Percentiles rank a stretch among this genome's conserved stretches.
Evolutionary conservation across 2,113 vertebrate species (phyloP).

Genomic region (Naja naja): DNA sequence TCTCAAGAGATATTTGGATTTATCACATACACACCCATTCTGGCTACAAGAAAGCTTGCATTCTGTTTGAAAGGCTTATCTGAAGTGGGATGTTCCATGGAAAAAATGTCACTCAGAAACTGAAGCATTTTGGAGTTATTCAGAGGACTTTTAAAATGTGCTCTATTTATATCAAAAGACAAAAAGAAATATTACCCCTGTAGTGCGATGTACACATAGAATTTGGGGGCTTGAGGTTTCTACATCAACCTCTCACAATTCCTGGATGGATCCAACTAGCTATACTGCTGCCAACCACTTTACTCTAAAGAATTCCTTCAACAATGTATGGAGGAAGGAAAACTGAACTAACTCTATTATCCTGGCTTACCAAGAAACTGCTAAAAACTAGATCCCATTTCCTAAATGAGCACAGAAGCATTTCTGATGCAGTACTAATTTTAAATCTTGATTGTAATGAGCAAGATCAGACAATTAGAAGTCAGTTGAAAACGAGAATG

Average conservation of each 20-base stretch:
- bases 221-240: not conserved
- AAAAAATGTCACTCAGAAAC: not conserved
- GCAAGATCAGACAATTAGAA: not conserved
- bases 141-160: not conserved
- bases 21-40: not conserved
- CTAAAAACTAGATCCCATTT: not conserved
- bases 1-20: not conserved
- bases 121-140: not conserved
- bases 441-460: not conserved
- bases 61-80: not conserved
- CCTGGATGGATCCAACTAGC: not conserved
- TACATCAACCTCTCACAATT: not conserved
- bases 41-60: not conserved
- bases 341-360: not conserved
- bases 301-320: not conserved
- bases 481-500: not conserved
- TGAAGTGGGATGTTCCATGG: not conserved
- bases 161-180: not conserved
- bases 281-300: not conserved
- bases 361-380: not conserved
- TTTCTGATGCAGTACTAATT: not conserved
- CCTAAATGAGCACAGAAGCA: not conserved
- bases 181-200: not conserved
- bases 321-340: not conserved
- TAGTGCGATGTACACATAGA: not conserved